Conservation (phyloP, 2,797 vertebrate genomes). For the Halcyon chelicuti region DNA sequence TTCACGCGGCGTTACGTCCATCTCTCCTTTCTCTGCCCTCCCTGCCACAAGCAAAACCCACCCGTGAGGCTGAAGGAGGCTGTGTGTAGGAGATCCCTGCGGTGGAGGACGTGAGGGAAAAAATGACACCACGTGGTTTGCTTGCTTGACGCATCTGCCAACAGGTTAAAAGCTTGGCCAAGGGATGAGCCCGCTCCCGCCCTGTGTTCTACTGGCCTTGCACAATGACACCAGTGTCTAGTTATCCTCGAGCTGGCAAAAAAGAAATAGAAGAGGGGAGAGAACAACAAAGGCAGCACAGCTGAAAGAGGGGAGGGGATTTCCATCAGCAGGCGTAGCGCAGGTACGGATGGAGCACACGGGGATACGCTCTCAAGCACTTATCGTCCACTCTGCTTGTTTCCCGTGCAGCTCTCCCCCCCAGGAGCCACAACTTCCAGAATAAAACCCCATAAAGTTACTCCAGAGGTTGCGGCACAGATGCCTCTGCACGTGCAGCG, state of each 20-base stretch:
- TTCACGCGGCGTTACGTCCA: neutral
- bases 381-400: neutral
- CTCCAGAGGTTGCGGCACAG: neutral
- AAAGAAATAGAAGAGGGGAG: neutral
- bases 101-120: neutral
- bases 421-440: neutral
- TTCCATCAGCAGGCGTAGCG: neutral
- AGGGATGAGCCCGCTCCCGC: neutral
- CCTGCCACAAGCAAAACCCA: neutral
- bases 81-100: neutral
- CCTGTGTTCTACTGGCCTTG: neutral
- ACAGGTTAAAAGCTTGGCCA: neutral
- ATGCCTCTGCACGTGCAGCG: rapidly evolving
- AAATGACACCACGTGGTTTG: neutral
- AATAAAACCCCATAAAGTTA: too few relatives aligned
- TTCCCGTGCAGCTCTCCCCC: neutral
- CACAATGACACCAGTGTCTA: neutral
- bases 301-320: neutral
- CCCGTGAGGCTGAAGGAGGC: neutral
- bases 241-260: neutral
- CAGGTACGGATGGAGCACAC: neutral
- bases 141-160: neutral
- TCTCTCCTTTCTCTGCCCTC: neutral
- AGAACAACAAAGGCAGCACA: neutral
- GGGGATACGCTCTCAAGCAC: neutral